phyloP scores from a whole-genome alignment of 1,140 invertebrate genomes.

The Ceratina japonica region DNA sequence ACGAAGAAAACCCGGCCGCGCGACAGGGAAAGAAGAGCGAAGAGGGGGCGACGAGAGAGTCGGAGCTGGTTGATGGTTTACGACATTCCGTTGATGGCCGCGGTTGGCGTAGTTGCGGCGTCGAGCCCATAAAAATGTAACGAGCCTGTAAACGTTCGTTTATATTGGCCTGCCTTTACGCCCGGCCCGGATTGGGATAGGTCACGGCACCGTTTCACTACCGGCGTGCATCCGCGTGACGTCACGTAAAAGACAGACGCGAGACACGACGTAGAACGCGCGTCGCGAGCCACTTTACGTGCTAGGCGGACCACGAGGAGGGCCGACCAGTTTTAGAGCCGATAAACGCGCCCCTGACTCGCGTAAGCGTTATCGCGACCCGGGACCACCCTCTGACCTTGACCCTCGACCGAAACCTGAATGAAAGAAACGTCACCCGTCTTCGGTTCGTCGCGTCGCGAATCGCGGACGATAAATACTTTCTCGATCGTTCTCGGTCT shows the following conservation, averaged over 20 bases:
- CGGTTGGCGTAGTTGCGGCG: conserved; percentile 73
- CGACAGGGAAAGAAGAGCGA: conserved; percentile 2
- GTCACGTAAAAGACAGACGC: conserved; percentile 63
- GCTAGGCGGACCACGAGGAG: conserved; percentile 11
- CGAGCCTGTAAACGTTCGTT: conserved; percentile 80
- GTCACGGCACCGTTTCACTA: conserved; percentile 64
- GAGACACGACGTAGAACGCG: conserved; percentile 13
- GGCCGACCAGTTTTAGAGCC: conserved; percentile 44
- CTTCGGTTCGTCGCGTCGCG: not conserved
- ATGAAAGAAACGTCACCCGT: conserved; percentile 18
- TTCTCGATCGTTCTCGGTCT: not conserved
- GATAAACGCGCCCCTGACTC: conserved; percentile 49
- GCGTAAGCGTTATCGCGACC: not conserved
- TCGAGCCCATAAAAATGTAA: conserved; percentile 80
- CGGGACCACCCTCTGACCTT: conserved; percentile 31
- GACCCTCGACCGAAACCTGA: conserved; percentile 31
- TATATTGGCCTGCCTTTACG: conserved; percentile 78
- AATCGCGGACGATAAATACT: not conserved
- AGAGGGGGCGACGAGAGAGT: conserved; percentile 32
- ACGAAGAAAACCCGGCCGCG: not conserved
- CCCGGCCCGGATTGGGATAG: conserved; percentile 76
- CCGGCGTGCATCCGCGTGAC: conserved; percentile 64
- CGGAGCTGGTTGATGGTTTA: conserved; percentile 75
- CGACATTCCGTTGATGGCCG: conserved; percentile 77
- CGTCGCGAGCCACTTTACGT: conserved; percentile 31